Evolutionary conservation across 2,888 invertebrate genomes (phyloP).

Genomic region (Nephrotoma guestfalica): DNA sequence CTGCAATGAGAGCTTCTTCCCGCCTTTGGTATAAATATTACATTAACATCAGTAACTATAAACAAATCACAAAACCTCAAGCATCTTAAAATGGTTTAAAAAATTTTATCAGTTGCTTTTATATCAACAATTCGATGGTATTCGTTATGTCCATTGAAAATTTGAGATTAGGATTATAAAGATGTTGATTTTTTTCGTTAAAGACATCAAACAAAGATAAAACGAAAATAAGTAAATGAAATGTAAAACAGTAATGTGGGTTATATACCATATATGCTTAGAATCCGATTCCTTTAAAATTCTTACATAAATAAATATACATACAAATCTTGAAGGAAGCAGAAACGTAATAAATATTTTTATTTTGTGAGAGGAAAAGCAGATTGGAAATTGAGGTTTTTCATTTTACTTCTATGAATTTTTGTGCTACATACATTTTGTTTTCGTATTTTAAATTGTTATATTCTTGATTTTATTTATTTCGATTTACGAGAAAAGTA

Average conservation of each 20-base stretch:
- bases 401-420: not conserved
- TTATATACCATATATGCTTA: not conserved
- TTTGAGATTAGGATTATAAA: not conserved
- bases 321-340: not conserved
- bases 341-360: not conserved
- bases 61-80: too few relatives aligned
- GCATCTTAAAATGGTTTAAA: too few relatives aligned
- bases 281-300: not conserved
- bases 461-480: not conserved
- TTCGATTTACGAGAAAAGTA: too few relatives aligned
- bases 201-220: not conserved
- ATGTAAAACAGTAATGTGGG: not conserved
- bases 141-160: too few relatives aligned
- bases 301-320: not conserved
- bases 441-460: not conserved
- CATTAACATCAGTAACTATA: too few relatives aligned
- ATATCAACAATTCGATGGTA: too few relatives aligned
- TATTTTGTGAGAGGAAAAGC: not conserved
- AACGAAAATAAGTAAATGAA: not conserved
- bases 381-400: not conserved
- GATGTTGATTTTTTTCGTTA: not conserved
- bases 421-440: not conserved
- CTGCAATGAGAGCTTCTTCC: too few relatives aligned
- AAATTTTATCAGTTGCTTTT: too few relatives aligned
- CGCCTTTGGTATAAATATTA: too few relatives aligned